Base-by-base conservation (phyloP, 2,888 invertebrate genomes). In the Scaptomyza reducta region DNA sequence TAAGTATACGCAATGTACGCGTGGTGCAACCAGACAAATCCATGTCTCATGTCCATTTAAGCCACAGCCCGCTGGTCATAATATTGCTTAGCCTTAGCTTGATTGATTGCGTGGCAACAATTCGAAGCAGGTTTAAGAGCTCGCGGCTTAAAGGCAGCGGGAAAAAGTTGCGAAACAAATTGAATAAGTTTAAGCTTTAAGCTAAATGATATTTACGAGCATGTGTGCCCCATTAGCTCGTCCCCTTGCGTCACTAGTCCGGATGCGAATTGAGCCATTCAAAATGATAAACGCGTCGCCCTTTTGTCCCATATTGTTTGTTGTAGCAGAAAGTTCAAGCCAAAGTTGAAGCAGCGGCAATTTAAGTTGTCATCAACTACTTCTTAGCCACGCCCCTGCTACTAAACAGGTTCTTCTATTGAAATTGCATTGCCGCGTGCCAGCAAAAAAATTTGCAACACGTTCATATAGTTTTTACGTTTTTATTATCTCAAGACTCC, bases 101-200 rank as follows among this genome's bases (percentile, higher is more conserved):
- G 87, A 85, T 87, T 85, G 84, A 84, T 87, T 84, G 70, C 67
- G 74, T 65, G 49, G 45, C 62, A 40, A 67, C 50, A 53, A 51
- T 60, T 47, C 46, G 64, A 38, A 61, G 57, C 61, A 53, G 68
- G 70, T 69, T 55, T 56, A 70, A 54, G 53, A 53, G 25, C 14
- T 46, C 40, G 62, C 40, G 62, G 60, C 87, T 70, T 73, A 66
- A 79, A 63, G 58, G 2, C 9, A 31, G 3, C 6, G 35, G 33
- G 40, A 47, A 11, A 64, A 46, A 42, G 29, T 47, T 38, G 27
- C 3, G 35, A 35, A 40, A 47, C 50, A 64, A 70, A 83, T 83
- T 79, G 60, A 79, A 77, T 79, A 79, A 80, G 53, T 64, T 66
- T 74, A 50, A 66, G 51, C 81, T 72, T 80, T 74, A 79, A 80